Base-by-base conservation (phyloP, 2,113 vertebrate species). In the Mesitornis unicolor region DNA sequence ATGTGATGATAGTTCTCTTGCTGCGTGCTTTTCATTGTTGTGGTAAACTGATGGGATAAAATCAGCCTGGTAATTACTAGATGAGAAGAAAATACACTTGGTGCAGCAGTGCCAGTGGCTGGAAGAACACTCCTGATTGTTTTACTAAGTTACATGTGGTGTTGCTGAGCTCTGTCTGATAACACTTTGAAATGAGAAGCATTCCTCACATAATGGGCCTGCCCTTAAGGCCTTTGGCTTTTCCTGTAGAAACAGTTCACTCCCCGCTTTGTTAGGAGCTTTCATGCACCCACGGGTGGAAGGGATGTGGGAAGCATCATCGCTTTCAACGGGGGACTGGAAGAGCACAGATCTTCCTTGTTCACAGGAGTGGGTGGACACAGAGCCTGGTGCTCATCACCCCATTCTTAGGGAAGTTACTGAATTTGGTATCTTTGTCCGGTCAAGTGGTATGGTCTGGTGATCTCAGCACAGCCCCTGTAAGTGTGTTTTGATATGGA, bases 341-440 rank as follows among this genome's bases (percentile, higher is more conserved):
- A 87, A 88, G 76, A 77, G 76, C 69, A 84, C 87, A 90, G 86
- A 84, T 63, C 89, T 89, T 84, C 67, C 84, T 88, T 91, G 75
- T 96, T 93, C 90, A 43, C 60, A 57, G 48, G 71, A 40, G 82
- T 95, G 84, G 65, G 91, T 82, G 94, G 85, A 91, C 54, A 24
- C 47, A 67, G 63, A 85, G 76, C n/a, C 76, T 89, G 50, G 57
- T 80, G 63, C 56, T 90, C 93, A 84, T 87, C 89, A 87, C 40
- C 35, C 78, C 74, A 35, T 94, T 93, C 83, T 84, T 86, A 48
- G 76, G 82, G 90, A 95, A 96, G 88, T 84, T 61, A 84, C 92
- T 74, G 73, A 69, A 60, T 94, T 96, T 77, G 24, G 0, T 76
- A 25, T 69, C 56, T 85, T 87, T 86, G 70, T 76, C 48, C 3